Evolutionary conservation across 2,888 invertebrate species (phyloP), one percentile per base, ranked within the genome.

Genomic region (Willowsia nigromaculata): DNA sequence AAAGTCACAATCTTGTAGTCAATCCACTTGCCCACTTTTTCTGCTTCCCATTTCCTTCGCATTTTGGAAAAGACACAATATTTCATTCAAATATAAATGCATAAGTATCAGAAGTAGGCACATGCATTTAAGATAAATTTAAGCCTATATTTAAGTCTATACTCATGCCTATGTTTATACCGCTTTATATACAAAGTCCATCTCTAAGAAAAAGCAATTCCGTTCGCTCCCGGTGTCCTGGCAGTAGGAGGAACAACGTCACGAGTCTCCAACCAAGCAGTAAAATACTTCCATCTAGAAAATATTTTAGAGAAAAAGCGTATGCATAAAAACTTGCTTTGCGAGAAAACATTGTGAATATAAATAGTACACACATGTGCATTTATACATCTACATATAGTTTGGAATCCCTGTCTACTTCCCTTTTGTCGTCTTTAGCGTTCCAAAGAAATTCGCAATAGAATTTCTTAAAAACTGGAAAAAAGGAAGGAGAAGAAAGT

Each of bases 201-300:
- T 76, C 6, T 50, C 76, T 25, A n/a, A 13, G 47, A n/a, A 76
- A 74, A 30, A 50, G 76, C 50, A 50, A 76, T 76, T 65, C 18
- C 50, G 30, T 18, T 76, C 76, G 25, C 50, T 74, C 76, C 50
- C 76, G 76, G 50, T 74, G 76, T 50, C 76, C 50, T 30, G 50
- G 47, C 27, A n/a, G 50, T 76, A 18, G 76, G 50, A 50, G 76
- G 50, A 76, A 76, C 27, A 18, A 76, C 76, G 40, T 76, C 76
- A 53, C 33, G 50, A 53, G 76, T 53, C 76, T 76, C 50, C 76
- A 76, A 76, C 76, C 30, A 76, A 76, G 76, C 30, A 76, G 76
- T 76, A 76, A 76, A 76, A 50, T 76, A 76, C 30, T 76, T 76
- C 0, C 76, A 47, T 74, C 25, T 47, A 15, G 27, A 43, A 71